phyloP scores from a whole-genome alignment of 2,113 vertebrate genomes.

The Hippocampus mohnikei region DNA sequence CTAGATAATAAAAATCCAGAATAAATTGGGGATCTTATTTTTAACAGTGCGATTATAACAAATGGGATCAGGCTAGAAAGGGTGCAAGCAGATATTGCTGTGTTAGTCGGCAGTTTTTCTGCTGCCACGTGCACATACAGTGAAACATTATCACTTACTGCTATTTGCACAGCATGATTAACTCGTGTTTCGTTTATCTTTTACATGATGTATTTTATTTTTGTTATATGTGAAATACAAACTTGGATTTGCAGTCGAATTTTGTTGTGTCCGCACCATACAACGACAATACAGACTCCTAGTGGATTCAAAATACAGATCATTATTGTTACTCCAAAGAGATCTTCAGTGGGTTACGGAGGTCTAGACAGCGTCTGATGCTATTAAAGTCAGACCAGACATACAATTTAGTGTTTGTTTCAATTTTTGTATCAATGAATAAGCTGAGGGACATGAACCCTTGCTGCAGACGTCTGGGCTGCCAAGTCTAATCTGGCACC shows the following conservation, averaged over 20 bases:
- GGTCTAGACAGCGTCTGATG: not conserved
- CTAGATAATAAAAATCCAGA: not conserved
- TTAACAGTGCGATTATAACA: not conserved
- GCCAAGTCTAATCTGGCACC: slow-evolving; percentile 37
- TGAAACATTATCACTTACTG: not conserved
- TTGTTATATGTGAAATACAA: not conserved
- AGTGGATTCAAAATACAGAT: not conserved
- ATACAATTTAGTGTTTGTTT: not conserved
- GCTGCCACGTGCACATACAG: no score
- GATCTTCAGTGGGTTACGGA: not conserved
- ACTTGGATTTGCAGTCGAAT: not conserved
- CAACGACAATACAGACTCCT: not conserved
- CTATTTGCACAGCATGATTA: not conserved
- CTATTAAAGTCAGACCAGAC: not conserved
- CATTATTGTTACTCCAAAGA: not conserved
- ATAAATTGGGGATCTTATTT: not conserved
- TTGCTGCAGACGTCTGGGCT: slow-evolving; percentile 26
- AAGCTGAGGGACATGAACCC: slow-evolving; percentile 19
- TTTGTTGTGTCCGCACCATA: no score
- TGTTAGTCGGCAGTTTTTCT: no score
- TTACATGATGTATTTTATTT: not conserved
- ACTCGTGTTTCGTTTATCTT: not conserved
- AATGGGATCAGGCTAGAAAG: not conserved
- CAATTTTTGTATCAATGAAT: slow-evolving; percentile 19
- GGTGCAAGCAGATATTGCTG: not conserved